Evolutionary conservation across 2,797 vertebrate genomes (phyloP), one percentile per base, ranked within the genome.

Genomic region (Eutrigla gurnardus): DNA sequence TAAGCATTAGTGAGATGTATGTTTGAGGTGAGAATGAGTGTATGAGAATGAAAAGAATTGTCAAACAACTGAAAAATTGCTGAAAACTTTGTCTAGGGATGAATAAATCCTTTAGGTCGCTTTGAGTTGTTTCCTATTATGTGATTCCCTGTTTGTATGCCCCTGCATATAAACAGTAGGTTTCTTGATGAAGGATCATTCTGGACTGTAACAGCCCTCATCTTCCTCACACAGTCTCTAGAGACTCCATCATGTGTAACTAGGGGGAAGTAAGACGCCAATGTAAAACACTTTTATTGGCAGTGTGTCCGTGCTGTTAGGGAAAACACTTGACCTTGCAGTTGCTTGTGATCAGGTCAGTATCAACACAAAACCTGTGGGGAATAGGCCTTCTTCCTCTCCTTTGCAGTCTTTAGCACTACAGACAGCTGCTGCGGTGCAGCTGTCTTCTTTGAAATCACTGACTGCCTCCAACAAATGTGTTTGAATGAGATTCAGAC

Each of bases 41-140:
- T 75, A 88, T 84, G 85, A 85, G 84, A 88, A 82, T 78, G 75
- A 84, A 72, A 67, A 78, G 77, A 65, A 82, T 73, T 81, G 88
- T 84, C 59, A 73, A 81, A 86, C 57, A 60, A 58, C 50, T 74
- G 73, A 79, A 68, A 68, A 83, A 75, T 79, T 72, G 72, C 61
- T 82, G 61, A 83, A 88, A 75, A 67, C 40, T 82, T 89, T 85
- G 83, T 89, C 79, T 82, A 75, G 78, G 91, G 87, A 82, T 77
- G 32, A 92, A 90, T 92, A 91, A 90, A 91, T 80, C 75, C 83
- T 90, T 86, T 63, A 89, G 88, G 88, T 88, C 85, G 85, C 75
- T 77, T 84, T 74, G 66, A 86, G 88, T 87, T 81, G 82, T 88
- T 90, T 90, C 75, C 73, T 87, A 66, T 84, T 73, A 61, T 62